Percentiles rank a stretch among this genome's conserved stretches.
phyloP scores from a whole-genome alignment of 2,888 invertebrate genomes.

The Allygus modestus region DNA sequence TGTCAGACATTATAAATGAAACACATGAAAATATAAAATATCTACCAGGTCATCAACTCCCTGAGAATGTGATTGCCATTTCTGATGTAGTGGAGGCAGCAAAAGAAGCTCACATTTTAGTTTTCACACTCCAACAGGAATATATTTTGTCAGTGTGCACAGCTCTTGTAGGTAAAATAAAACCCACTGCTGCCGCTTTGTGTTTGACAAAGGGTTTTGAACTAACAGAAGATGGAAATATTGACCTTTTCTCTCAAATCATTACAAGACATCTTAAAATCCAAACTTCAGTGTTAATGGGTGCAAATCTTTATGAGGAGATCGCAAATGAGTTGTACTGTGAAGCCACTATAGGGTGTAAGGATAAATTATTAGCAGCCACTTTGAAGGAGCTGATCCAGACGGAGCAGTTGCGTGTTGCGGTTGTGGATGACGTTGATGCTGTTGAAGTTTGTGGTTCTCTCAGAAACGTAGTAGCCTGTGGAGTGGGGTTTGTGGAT shows the following conservation, averaged over 20 bases:
- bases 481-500: slow-evolving; percentile 83
- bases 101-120: not conserved
- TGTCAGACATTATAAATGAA: slow-evolving; percentile 8
- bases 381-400: slow-evolving; percentile 80
- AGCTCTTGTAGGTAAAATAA: not conserved
- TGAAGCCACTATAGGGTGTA: slow-evolving; percentile 82
- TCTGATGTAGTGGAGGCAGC: slow-evolving; percentile 24
- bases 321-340: slow-evolving; percentile 83
- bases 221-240: slow-evolving; percentile 72
- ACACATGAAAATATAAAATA: slow-evolving; percentile 15
- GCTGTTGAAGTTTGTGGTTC: slow-evolving; percentile 85
- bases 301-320: slow-evolving; percentile 84
- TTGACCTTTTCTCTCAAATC: slow-evolving; percentile 81
- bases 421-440: slow-evolving; percentile 80
- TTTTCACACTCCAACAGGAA: not conserved
- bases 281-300: slow-evolving; percentile 83
- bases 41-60: not conserved
- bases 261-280: slow-evolving; percentile 79
- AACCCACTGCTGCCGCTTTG: not conserved
- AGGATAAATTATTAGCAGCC: slow-evolving; percentile 75
- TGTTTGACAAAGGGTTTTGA: slow-evolving; percentile 28
- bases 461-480: slow-evolving; percentile 84
- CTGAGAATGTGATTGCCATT: not conserved
- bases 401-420: slow-evolving; percentile 81
- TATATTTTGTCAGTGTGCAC: not conserved